Evolutionary conservation across 2,797 vertebrate genomes (phyloP).

Genomic region (Trachurus trachurus): DNA sequence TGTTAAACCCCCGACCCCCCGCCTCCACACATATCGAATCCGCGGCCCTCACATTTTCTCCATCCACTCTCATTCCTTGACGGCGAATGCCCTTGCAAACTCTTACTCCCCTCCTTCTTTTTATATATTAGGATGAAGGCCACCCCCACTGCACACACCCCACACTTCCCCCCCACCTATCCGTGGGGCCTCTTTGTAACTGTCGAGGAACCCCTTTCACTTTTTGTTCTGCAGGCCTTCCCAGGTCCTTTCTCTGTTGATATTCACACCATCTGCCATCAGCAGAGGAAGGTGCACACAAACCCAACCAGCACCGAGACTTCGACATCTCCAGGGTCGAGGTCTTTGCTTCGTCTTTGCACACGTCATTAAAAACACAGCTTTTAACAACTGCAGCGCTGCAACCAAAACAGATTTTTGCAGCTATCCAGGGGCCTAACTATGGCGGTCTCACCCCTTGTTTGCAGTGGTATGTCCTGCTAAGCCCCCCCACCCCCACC

Average conservation of each 20-base stretch:
- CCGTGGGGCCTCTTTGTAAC: conserved; percentile 89
- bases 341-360: conserved; percentile 45
- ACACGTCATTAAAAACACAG: conserved; percentile 56
- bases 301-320: conserved; percentile 37
- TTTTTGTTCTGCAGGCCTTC: conserved; percentile 93
- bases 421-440: conserved; percentile 49
- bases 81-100: conserved; percentile 85
- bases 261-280: conserved; percentile 96
- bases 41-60: conserved; percentile 71
- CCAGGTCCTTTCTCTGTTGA: conserved; percentile 91
- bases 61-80: conserved; percentile 67
- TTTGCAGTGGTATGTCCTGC: conserved; percentile 91
- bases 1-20: conserved; percentile 75
- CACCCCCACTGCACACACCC: conserved; percentile 58
- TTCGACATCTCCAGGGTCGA: conserved; percentile 55
- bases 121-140: conserved; percentile 83
- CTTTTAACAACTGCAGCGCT: conserved; percentile 55
- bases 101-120: conserved; percentile 76
- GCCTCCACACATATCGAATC: conserved; percentile 70
- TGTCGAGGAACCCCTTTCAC: conserved; percentile 92
- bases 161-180: conserved; percentile 68
- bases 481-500: conserved; percentile 81
- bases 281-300: conserved; percentile 79
- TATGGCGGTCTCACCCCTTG: conserved; percentile 67
- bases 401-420: conserved; percentile 62